A percentile compares a stretch with the other conserved stretches of the same genome.
These are phyloP conservation scores for Eupithecia inturbata DNA, from an alignment of 2,888 invertebrate genomes.

Conservation along the genomic window DNA sequence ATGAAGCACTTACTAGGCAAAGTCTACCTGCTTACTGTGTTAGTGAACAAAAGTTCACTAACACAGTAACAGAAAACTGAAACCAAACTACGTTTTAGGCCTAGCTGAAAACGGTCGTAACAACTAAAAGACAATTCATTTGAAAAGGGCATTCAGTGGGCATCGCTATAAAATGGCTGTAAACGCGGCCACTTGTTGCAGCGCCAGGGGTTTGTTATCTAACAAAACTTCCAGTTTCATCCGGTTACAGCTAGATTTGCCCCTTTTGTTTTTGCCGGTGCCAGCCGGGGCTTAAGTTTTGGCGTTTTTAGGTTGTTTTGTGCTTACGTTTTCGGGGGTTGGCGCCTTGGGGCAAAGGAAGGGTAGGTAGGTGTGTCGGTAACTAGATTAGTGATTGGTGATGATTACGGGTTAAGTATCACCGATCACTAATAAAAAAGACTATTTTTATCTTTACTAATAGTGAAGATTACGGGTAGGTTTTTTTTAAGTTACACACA, in stretches of 20 bases:
- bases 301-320: conserved; percentile 5
- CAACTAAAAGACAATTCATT: conserved; percentile 29
- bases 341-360: background rate
- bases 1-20: background rate
- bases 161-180: conserved; percentile 63
- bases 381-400: background rate
- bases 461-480: no score
- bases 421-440: no score
- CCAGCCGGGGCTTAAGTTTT: conserved; percentile 2
- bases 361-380: background rate
- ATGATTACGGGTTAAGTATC: no score
- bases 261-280: conserved; percentile 21
- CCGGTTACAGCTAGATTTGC: conserved; percentile 50
- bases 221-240: conserved; percentile 61
- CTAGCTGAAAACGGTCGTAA: background rate
- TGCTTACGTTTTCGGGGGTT: background rate
- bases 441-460: no score
- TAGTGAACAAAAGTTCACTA: background rate
- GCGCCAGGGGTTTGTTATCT: conserved; percentile 51
- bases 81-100: background rate
- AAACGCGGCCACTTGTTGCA: conserved; percentile 74
- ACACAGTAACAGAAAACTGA: background rate
- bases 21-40: no score
- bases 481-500: no score
- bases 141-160: conserved; percentile 42